Conservation (phyloP, 1,140 invertebrate species). For the Stegodyphus dumicola region DNA sequence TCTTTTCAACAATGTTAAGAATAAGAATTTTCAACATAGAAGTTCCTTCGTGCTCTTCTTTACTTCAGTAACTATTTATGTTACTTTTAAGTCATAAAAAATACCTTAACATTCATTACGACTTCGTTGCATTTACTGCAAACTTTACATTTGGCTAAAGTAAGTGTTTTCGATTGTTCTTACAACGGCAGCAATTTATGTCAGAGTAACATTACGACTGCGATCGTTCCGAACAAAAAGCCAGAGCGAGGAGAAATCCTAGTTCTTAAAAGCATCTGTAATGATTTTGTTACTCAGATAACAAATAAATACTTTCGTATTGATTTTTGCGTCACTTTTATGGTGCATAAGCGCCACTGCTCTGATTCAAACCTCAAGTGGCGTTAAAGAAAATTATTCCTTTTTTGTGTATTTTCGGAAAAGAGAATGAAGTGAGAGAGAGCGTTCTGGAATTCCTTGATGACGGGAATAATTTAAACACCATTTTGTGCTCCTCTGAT, state of each 20-base stretch:
- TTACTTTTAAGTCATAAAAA: too few relatives aligned
- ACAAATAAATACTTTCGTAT: conserved; percentile 52
- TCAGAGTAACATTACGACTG: not conserved
- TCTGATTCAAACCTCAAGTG: conserved; percentile 38
- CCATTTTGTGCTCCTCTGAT: conserved; percentile 51
- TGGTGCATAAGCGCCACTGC: not conserved
- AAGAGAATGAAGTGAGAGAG: conserved; percentile 28
- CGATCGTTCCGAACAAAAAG: too few relatives aligned
- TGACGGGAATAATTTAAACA: conserved; percentile 56
- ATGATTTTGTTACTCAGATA: conserved; percentile 51
- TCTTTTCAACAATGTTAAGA: too few relatives aligned
- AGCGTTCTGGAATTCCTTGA: conserved; percentile 36
- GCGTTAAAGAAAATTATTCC: conserved; percentile 11
- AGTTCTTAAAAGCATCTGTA: conserved; percentile 51
- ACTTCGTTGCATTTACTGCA: not conserved
- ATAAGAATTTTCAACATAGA: too few relatives aligned
- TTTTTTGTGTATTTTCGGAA: conserved; percentile 2
- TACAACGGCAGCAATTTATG: conserved; percentile 35
- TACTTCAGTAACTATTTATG: too few relatives aligned
- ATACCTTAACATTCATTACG: conserved; percentile 7
- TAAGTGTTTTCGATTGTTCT: conserved; percentile 53
- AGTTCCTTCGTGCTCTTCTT: too few relatives aligned
- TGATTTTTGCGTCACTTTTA: conserved; percentile 14
- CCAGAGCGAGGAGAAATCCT: not conserved
- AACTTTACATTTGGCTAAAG: not conserved